Conservation (phyloP, 2,797 vertebrate genomes). For the Hyperoplus immaculatus region DNA sequence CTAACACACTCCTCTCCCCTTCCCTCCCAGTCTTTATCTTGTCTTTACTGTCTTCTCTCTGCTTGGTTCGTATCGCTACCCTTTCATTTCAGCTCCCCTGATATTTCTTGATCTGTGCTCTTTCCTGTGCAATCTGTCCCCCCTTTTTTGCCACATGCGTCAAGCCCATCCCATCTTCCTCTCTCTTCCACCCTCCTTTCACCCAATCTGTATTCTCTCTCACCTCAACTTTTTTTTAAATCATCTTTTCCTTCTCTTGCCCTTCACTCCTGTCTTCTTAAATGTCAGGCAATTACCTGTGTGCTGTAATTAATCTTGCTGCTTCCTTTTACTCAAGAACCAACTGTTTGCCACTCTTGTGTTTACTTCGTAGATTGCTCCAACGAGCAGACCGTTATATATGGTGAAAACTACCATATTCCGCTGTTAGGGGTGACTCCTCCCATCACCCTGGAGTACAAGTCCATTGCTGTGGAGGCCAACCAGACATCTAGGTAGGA, state of each 20-base stretch:
- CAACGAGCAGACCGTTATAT: slow-evolving; percentile 76
- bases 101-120: slow-evolving; percentile 65
- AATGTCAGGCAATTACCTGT: slow-evolving; percentile 20
- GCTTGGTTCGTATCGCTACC: slow-evolving; percentile 42
- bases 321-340: slow-evolving; percentile 17
- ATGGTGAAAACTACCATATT: slow-evolving; percentile 78
- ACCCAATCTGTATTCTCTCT: slow-evolving; percentile 15
- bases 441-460: slow-evolving; percentile 80
- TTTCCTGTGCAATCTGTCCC: slow-evolving; percentile 49
- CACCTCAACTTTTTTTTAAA: not conserved
- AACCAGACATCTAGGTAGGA: slow-evolving; percentile 79
- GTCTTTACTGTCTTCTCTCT: slow-evolving; percentile 54
- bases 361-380: slow-evolving; percentile 80
- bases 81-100: slow-evolving; percentile 58
- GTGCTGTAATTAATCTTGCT: slow-evolving; percentile 15
- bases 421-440: slow-evolving; percentile 44
- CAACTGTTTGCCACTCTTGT: slow-evolving; percentile 22
- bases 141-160: slow-evolving; percentile 52
- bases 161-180: slow-evolving; percentile 23
- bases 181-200: slow-evolving; percentile 13
- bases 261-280: slow-evolving; percentile 2
- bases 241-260: not conserved
- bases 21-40: slow-evolving; percentile 61
- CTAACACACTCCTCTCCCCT: slow-evolving; percentile 55
- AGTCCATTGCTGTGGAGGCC: slow-evolving; percentile 77